These are phyloP conservation scores for Isurus oxyrinchus DNA, from an alignment of 2,113 vertebrate species.

Conservation along the genomic window DNA sequence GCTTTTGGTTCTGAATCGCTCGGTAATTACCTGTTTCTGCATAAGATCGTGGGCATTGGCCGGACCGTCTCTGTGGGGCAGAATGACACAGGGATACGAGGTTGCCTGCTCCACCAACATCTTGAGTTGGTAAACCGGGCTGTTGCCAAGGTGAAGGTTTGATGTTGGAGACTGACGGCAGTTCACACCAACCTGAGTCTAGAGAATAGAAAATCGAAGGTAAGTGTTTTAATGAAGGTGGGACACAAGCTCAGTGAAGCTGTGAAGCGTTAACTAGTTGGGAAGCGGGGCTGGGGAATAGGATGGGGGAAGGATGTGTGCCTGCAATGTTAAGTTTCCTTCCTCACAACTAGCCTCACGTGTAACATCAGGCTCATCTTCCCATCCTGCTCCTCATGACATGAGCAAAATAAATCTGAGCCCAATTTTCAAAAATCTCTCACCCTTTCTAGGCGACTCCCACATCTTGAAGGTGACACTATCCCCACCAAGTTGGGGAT, in stretches of 20 bases:
- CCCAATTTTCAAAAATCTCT: neutral
- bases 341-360: neutral
- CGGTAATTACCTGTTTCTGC: constrained; percentile 27
- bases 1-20: neutral
- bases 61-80: constrained; percentile 22
- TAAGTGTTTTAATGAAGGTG: neutral
- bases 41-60: constrained; percentile 27
- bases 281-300: neutral
- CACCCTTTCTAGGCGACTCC: too few relatives aligned
- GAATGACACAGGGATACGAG: constrained; percentile 31
- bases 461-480: neutral
- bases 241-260: neutral
- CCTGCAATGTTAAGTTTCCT: neutral
- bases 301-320: neutral
- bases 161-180: constrained; percentile 28
- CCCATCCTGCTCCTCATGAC: neutral
- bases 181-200: constrained; percentile 20
- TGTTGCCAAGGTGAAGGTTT: constrained; percentile 4
- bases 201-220: constrained; percentile 20
- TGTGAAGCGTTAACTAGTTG: neutral
- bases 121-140: constrained; percentile 33
- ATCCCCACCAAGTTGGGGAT: neutral
- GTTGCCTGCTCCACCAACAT: constrained; percentile 36
- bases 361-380: neutral
- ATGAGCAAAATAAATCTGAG: neutral